phyloP scores from a whole-genome alignment of 2,888 invertebrate genomes.

The Bembecia ichneumoniformis region DNA sequence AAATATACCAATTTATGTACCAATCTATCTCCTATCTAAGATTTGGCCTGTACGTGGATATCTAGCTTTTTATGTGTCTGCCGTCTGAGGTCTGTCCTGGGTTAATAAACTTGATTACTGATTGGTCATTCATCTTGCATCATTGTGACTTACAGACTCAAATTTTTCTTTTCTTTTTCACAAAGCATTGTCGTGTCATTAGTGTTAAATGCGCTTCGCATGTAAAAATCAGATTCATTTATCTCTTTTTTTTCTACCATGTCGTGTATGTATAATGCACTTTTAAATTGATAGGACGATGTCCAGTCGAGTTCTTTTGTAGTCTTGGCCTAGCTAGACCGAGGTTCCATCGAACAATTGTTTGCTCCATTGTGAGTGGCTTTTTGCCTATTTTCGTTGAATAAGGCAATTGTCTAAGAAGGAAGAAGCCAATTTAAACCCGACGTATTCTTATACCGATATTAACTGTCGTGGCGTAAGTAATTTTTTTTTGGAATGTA shows the following conservation, averaged over 20 bases:
- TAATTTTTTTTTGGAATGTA: slow-evolving; percentile 1
- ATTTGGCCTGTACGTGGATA: slow-evolving; percentile 60
- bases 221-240: neutral
- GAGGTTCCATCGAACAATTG: slow-evolving; percentile 26
- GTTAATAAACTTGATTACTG: slow-evolving; percentile 63
- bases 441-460: slow-evolving; percentile 8
- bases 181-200: slow-evolving; percentile 34
- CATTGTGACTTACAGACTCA: slow-evolving; percentile 56
- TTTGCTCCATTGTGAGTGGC: slow-evolving; percentile 38
- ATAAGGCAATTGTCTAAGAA: slow-evolving; percentile 48
- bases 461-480: slow-evolving; percentile 13
- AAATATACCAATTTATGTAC: slow-evolving; percentile 58
- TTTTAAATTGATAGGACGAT: slow-evolving; percentile 5
- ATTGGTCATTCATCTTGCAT: slow-evolving; percentile 70
- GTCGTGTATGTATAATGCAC: neutral
- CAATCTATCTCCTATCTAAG: slow-evolving; percentile 65
- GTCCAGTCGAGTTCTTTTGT: slow-evolving; percentile 22
- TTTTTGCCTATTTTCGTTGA: slow-evolving; percentile 54
- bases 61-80: slow-evolving; percentile 69
- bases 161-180: slow-evolving; percentile 43
- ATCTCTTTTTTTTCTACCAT: neutral
- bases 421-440: slow-evolving; percentile 51
- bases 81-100: slow-evolving; percentile 45
- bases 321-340: slow-evolving; percentile 33
- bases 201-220: slow-evolving; percentile 25